These are phyloP conservation scores for Hylia prasina DNA, from an alignment of 2,113 vertebrate species.

Conservation along the genomic window DNA sequence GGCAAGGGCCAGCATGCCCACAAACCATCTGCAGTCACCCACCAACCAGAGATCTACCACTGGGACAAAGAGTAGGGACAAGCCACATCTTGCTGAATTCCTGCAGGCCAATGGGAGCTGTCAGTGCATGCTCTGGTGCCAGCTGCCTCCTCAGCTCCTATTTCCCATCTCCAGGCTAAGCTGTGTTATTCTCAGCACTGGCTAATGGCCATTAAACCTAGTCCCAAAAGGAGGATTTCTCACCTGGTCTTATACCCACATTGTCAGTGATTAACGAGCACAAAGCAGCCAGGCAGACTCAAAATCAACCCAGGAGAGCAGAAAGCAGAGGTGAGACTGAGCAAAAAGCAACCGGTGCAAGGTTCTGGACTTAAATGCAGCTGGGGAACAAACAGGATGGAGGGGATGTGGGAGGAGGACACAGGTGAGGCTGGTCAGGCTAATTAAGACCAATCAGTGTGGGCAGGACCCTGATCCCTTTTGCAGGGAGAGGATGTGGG, in stretches of 20 bases:
- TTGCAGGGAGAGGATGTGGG: not conserved
- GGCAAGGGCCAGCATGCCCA: not conserved
- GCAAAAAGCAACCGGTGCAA: fast-evolving
- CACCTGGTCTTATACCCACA: not conserved
- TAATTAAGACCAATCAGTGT: not conserved
- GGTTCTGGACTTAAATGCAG: not conserved
- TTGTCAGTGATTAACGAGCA: not conserved
- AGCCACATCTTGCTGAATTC: not conserved
- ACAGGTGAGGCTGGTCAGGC: not conserved
- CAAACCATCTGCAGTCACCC: not conserved
- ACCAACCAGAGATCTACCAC: not conserved
- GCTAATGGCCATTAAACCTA: not conserved
- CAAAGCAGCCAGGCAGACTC: not conserved
- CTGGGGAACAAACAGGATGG: not conserved
- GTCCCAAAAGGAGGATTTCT: not conserved
- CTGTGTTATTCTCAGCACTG: fast-evolving
- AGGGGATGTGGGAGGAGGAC: not conserved
- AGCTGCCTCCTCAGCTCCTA: not conserved
- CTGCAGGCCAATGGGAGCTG: not conserved
- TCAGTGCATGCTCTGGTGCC: not conserved
- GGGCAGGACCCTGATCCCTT: not conserved
- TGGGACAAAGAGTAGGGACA: not conserved
- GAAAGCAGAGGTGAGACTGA: fast-evolving
- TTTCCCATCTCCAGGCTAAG: not conserved
- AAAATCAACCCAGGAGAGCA: not conserved